Conservation (phyloP, 2,797 vertebrate genomes). For the Borostomias antarcticus region DNA sequence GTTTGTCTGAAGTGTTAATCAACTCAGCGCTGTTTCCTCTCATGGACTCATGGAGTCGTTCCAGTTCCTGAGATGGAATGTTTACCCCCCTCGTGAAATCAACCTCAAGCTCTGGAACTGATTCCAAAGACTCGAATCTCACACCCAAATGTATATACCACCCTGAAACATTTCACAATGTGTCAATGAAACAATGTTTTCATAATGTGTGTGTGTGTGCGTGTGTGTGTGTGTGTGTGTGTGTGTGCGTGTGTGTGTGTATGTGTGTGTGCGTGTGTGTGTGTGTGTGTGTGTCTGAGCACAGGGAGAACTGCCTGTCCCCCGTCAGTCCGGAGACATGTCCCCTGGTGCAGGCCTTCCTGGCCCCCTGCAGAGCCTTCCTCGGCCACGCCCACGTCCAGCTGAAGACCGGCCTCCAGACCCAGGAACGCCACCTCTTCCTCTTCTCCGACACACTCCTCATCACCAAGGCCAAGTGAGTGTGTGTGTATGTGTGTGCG, state of each 20-base stretch:
- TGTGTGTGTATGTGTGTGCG: conserved; percentile 23
- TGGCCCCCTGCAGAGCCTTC: conserved; percentile 79
- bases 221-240: background rate
- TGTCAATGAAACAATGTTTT: background rate
- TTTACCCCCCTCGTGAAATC: too few species aligned
- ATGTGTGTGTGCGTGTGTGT: conserved; percentile 11
- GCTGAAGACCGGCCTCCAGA: conserved; percentile 90
- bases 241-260: conserved; percentile 13
- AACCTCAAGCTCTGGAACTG: too few species aligned
- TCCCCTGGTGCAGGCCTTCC: conserved; percentile 86
- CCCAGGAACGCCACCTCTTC: conserved; percentile 91
- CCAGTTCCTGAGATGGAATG: too few species aligned
- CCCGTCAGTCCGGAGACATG: conserved; percentile 85
- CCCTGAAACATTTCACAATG: background rate
- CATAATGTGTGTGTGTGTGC: conserved; percentile 15
- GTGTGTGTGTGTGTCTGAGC: conserved; percentile 27
- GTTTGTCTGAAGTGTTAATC: too few species aligned
- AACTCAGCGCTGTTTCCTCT: too few species aligned
- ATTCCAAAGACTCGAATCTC: too few species aligned
- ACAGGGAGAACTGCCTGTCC: conserved; percentile 85
- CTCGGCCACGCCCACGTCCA: conserved; percentile 85
- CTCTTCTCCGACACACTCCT: conserved; percentile 90
- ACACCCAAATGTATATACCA: background rate
- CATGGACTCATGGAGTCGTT: too few species aligned
- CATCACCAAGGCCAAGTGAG: conserved; percentile 94